phyloP scores from a whole-genome alignment of 2,797 vertebrate species.

The Halcyon smyrnensis region DNA sequence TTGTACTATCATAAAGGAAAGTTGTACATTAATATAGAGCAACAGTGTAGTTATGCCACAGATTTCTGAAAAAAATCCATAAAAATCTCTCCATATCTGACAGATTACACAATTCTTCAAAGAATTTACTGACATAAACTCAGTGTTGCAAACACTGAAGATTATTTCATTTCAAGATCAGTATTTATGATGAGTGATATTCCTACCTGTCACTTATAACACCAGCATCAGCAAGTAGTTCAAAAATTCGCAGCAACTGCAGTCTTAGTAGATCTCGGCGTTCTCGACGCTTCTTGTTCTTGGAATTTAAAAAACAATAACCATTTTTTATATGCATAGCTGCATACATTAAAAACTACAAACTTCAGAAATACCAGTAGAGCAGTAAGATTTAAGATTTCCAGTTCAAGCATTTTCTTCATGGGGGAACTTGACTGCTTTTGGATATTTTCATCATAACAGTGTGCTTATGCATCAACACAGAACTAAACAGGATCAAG shows the following conservation, averaged over 20 bases:
- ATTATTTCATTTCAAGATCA: not conserved
- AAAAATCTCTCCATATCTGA: not conserved
- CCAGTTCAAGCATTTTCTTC: not conserved
- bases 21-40: not conserved
- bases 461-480: not conserved
- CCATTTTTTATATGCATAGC: not conserved
- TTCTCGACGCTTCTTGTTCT: slow-evolving; percentile 98
- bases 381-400: not conserved
- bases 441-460: not conserved
- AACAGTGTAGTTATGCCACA: not conserved
- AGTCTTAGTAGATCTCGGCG: slow-evolving; percentile 92
- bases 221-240: slow-evolving; percentile 95
- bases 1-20: slow-evolving; percentile 84
- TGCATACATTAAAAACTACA: not conserved
- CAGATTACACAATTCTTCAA: not conserved
- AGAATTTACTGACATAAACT: not conserved
- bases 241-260: slow-evolving; percentile 95
- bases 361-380: not conserved
- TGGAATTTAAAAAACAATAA: not conserved
- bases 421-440: not conserved
- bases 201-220: slow-evolving; percentile 98
- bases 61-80: not conserved
- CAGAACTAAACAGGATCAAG: not conserved
- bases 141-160: not conserved
- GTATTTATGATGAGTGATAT: not conserved